Evolutionary conservation across 2,888 invertebrate species (phyloP).

Genomic region (Lepidocyrtoides sp.): DNA sequence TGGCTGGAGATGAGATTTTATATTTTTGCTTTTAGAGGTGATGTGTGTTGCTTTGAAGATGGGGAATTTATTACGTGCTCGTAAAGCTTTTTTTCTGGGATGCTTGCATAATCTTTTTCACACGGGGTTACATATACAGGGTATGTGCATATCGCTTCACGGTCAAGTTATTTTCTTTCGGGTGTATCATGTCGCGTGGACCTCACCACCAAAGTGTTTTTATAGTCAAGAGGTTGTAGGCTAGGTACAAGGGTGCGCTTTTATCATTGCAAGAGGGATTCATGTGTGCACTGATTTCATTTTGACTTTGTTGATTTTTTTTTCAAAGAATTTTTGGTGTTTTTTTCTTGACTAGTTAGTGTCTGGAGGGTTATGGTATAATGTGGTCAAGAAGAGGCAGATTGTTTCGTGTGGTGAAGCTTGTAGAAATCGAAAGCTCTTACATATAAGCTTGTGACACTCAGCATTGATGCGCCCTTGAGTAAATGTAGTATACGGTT

Average conservation of each 20-base stretch:
- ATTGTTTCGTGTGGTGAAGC: background rate
- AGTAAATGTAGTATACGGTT: no score
- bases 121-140: slow-evolving; percentile 46
- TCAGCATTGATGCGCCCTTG: no score
- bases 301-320: slow-evolving; percentile 31
- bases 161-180: slow-evolving; percentile 72
- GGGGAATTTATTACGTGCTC: background rate
- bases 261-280: background rate
- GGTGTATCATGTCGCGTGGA: slow-evolving; percentile 29
- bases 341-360: background rate
- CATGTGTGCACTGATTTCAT: slow-evolving; percentile 25
- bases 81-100: background rate
- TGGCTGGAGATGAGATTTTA: slow-evolving; percentile 19
- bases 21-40: background rate
- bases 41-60: slow-evolving; percentile 7
- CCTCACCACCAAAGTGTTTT: background rate
- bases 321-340: background rate
- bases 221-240: slow-evolving; percentile 6
- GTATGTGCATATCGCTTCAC: slow-evolving; percentile 21
- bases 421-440: no score
- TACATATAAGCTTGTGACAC: no score
- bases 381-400: background rate
- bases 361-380: background rate
- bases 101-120: slow-evolving; percentile 68
- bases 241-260: background rate